Evolutionary conservation across 2,888 invertebrate species (phyloP).

Genomic region (Cryptocheilus praepositus): DNA sequence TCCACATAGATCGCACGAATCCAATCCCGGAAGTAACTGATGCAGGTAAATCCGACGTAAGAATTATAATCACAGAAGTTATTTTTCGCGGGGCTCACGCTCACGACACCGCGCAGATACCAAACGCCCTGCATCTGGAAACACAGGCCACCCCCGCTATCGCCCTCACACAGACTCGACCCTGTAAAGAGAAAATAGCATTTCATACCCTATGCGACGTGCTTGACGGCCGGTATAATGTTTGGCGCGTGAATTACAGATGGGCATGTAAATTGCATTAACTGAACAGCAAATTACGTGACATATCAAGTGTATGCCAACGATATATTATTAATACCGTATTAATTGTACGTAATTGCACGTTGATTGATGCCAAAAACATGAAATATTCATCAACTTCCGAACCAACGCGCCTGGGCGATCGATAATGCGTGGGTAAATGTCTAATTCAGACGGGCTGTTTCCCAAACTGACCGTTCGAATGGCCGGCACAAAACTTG

Average conservation of each 20-base stretch:
- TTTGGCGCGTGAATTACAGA: too few species aligned
- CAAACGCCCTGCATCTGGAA: conserved; percentile 48
- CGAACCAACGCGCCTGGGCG: too few species aligned
- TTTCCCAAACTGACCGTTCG: conserved; percentile 48
- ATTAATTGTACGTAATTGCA: too few species aligned
- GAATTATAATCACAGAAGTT: conserved; percentile 48
- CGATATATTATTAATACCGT: too few species aligned
- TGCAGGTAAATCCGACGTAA: conserved; percentile 51
- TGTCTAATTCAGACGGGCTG: background rate
- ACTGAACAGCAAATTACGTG: too few species aligned
- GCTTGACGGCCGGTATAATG: too few species aligned
- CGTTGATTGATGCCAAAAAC: too few species aligned
- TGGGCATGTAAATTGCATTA: too few species aligned
- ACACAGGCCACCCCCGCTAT: conserved; percentile 57
- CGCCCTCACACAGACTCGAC: conserved; percentile 57
- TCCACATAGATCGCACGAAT: conserved; percentile 43
- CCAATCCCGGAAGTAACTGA: conserved; percentile 55
- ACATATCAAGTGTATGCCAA: too few species aligned
- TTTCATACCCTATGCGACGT: too few species aligned
- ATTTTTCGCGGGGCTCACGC: conserved; percentile 47
- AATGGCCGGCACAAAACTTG: conserved; percentile 60
- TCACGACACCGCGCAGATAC: conserved; percentile 59
- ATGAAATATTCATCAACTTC: too few species aligned
- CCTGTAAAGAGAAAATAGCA: conserved; percentile 29
- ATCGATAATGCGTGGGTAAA: background rate